phyloP scores from a whole-genome alignment of 2,113 vertebrate genomes.

The Bettongia penicillata region DNA sequence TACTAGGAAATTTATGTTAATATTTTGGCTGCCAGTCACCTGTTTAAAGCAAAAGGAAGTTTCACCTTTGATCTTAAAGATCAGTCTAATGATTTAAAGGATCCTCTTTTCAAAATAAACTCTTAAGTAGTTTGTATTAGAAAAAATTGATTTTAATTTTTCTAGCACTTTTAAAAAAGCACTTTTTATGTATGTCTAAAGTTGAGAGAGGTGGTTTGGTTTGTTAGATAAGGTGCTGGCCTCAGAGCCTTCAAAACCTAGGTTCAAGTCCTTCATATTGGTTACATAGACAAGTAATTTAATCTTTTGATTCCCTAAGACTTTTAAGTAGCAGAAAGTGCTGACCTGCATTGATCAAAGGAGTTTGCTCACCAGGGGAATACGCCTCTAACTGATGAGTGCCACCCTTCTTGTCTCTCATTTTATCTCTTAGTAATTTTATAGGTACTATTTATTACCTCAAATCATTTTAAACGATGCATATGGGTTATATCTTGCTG shows the following conservation, averaged over 20 bases:
- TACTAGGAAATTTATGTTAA: constrained; percentile 35
- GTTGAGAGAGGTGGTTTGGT: not conserved
- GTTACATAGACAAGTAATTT: too few species aligned
- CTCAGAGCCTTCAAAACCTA: not conserved
- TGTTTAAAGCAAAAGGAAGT: constrained; percentile 9
- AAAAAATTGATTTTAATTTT: not conserved
- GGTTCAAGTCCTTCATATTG: not conserved
- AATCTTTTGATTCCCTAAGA: not conserved
- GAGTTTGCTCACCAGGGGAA: not conserved
- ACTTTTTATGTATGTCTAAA: not conserved
- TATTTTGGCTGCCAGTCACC: constrained; percentile 20
- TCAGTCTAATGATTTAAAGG: not conserved
- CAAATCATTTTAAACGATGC: constrained; percentile 43
- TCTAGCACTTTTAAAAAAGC: too few species aligned
- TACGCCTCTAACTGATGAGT: not conserved
- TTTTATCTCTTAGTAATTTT: not conserved
- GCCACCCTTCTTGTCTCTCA: not conserved
- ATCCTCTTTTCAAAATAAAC: constrained; percentile 31
- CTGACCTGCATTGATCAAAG: not conserved
- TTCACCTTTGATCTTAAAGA: constrained; percentile 32
- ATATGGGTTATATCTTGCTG: constrained; percentile 36
- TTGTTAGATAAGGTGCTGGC: not conserved
- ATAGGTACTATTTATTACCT: not conserved
- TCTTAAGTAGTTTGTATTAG: constrained; percentile 1
- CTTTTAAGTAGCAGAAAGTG: not conserved